Evolutionary conservation across 2,797 vertebrate genomes (phyloP).

Genomic region (Otus scops): DNA sequence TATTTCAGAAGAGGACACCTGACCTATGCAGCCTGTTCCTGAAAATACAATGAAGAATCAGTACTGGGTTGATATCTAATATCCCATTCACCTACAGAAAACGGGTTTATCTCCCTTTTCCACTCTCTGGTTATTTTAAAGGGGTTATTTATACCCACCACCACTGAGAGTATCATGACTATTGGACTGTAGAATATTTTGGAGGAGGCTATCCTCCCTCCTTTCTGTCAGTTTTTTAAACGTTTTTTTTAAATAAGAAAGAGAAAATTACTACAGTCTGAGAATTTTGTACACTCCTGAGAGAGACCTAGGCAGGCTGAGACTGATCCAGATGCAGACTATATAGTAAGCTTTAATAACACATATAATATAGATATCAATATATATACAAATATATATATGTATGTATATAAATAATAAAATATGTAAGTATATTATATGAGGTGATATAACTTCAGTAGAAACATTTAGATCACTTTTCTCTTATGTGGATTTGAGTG

Average conservation of each 20-base stretch:
- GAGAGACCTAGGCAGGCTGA: neutral
- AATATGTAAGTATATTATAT: neutral
- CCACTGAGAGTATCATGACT: neutral
- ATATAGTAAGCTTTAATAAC: neutral
- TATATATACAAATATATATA: too few species aligned
- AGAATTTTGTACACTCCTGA: neutral
- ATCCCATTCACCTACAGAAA: neutral
- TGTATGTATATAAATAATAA: neutral
- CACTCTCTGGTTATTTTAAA: neutral
- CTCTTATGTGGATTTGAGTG: neutral
- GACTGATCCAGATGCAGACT: neutral
- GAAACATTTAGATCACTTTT: neutral
- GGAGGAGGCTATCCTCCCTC: neutral
- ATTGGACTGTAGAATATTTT: neutral
- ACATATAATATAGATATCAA: neutral
- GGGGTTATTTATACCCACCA: neutral
- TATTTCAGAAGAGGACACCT: neutral
- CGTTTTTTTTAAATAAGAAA: neutral
- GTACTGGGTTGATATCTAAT: neutral
- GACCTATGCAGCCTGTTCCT: neutral
- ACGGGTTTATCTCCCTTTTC: neutral
- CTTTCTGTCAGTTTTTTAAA: neutral
- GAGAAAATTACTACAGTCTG: neutral
- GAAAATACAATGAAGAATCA: neutral
- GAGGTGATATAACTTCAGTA: neutral